phyloP scores from a whole-genome alignment of 2,113 vertebrate genomes.

The Sapayoa aenigma region DNA sequence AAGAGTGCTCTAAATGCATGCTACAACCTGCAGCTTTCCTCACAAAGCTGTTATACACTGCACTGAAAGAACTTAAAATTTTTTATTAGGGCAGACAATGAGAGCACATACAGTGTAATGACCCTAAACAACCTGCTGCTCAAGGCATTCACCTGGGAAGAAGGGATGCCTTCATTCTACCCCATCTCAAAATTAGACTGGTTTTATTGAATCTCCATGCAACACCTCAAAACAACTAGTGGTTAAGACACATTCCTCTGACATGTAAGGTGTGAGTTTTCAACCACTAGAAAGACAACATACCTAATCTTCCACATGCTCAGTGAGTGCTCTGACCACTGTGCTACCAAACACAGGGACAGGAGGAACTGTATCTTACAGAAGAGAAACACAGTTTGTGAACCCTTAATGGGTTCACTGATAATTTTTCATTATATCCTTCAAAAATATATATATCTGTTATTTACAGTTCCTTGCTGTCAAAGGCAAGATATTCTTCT shows the following conservation, averaged over 20 bases:
- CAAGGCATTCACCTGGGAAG: background rate
- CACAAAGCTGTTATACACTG: background rate
- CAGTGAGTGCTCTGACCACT: background rate
- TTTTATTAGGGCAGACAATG: background rate
- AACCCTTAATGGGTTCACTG: background rate
- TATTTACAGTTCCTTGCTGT: slow-evolving; percentile 79
- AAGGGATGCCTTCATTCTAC: background rate
- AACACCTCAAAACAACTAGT: background rate
- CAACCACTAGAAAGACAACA: background rate
- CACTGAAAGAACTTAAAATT: background rate
- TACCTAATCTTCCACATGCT: background rate
- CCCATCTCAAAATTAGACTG: background rate
- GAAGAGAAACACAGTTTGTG: background rate
- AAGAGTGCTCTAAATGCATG: background rate
- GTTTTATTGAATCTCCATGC: background rate
- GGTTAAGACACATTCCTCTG: background rate
- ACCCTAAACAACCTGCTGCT: background rate
- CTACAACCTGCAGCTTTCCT: background rate
- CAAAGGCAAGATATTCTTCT: slow-evolving; percentile 86
- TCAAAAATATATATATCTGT: background rate
- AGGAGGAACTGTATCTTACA: background rate
- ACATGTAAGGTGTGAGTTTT: background rate
- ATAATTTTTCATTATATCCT: background rate
- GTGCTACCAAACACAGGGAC: background rate
- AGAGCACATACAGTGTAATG: background rate